Conservation (phyloP, 2,797 vertebrate species). For the Nyctalus aviator region DNA sequence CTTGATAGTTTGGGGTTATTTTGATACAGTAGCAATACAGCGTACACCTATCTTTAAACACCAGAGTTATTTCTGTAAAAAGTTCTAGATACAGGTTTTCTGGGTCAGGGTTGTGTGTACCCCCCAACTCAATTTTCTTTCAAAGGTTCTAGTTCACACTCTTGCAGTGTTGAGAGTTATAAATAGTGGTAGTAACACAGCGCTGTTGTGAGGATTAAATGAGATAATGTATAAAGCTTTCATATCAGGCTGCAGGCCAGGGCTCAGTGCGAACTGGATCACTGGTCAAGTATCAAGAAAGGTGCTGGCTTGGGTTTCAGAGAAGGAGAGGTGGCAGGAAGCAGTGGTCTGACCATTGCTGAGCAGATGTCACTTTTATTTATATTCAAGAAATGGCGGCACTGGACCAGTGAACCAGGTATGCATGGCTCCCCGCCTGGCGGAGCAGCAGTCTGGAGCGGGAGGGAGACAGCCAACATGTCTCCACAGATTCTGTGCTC, state of each 20-base stretch:
- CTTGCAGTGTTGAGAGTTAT: neutral
- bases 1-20: neutral
- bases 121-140: neutral
- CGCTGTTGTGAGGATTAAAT: slow-evolving; percentile 68
- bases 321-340: neutral
- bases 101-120: neutral
- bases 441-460: neutral
- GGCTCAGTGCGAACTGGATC: neutral
- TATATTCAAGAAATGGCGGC: neutral
- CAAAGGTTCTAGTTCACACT: neutral
- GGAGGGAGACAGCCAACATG: neutral
- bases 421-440: neutral
- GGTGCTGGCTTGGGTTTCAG: neutral
- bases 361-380: neutral
- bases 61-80: slow-evolving; percentile 23
- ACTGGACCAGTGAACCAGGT: neutral
- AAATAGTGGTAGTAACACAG: neutral
- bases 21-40: neutral
- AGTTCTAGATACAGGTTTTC: slow-evolving; percentile 41
- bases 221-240: neutral
- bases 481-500: neutral
- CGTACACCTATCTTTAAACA: neutral
- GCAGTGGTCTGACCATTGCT: neutral
- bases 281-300: neutral
- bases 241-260: neutral